Evolutionary conservation across 2,888 invertebrate genomes (phyloP).

Genomic region (Salticus scenicus): DNA sequence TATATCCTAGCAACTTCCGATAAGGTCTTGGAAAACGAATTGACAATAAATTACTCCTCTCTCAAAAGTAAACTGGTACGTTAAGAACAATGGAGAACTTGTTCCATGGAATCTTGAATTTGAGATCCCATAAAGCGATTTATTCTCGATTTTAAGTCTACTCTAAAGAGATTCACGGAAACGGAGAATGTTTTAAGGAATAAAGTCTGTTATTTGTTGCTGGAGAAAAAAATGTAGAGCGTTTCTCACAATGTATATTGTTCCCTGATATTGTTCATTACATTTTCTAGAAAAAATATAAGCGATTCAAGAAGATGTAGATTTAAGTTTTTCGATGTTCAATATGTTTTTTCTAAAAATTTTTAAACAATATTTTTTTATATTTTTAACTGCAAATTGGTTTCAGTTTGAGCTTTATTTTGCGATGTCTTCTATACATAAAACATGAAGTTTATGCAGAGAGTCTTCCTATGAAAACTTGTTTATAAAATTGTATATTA

Average conservation of each 20-base stretch:
- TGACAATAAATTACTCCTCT: conserved; percentile 47
- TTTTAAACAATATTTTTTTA: no score
- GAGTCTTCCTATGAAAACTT: no score
- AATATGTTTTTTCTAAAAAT: no score
- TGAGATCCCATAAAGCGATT: not conserved
- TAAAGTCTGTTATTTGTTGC: not conserved
- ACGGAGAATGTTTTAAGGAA: not conserved
- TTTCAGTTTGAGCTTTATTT: no score
- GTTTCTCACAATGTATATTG: not conserved
- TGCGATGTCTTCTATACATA: no score
- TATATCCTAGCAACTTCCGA: not conserved
- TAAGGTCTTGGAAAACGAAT: conserved; percentile 31
- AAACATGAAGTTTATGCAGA: no score
- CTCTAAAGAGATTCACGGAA: not conserved
- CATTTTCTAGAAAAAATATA: no score
- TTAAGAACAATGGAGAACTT: conserved; percentile 24
- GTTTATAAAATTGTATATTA: no score
- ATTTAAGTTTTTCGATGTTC: no score
- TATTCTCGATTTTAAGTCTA: not conserved
- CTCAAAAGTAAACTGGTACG: conserved; percentile 32
- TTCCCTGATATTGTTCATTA: not conserved
- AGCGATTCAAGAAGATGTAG: no score
- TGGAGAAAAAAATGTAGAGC: not conserved
- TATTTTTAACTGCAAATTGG: no score
- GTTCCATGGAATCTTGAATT: not conserved